Percentiles rank a stretch among this genome's conserved stretches.
Evolutionary conservation across 2,888 invertebrate species (phyloP).

Genomic region (Drosophila borealis): DNA sequence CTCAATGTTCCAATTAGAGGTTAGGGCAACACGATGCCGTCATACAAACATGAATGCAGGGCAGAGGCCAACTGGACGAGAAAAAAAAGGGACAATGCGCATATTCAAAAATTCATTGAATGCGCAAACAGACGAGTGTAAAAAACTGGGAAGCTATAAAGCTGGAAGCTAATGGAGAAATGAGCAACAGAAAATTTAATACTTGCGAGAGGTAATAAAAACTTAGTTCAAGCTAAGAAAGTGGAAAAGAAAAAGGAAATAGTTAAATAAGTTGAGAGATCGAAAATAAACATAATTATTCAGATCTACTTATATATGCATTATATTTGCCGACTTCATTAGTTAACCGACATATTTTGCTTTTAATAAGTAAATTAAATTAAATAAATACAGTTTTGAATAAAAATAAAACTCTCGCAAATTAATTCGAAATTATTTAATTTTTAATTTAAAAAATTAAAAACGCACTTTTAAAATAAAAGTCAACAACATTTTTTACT

Average conservation of each 20-base stretch:
- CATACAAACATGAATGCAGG: background rate
- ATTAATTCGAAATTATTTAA: no score
- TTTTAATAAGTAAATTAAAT: no score
- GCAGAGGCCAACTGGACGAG: conserved; percentile 8
- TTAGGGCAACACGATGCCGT: conserved; percentile 41
- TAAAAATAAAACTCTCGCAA: no score
- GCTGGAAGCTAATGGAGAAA: conserved; percentile 37
- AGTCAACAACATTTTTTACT: no score
- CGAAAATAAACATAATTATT: no score
- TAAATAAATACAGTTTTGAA: no score
- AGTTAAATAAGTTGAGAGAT: background rate
- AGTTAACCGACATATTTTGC: no score
- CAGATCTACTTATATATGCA: no score
- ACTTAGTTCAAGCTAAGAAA: background rate
- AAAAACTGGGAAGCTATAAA: conserved; percentile 16
- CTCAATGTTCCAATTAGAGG: conserved; percentile 63
- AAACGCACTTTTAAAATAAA: no score
- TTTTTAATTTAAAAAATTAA: no score
- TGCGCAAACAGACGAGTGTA: conserved; percentile 26
- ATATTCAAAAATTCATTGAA: conserved; percentile 61
- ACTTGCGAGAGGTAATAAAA: background rate
- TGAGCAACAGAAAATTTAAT: conserved; percentile 1
- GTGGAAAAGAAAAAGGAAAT: background rate
- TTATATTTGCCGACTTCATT: no score
- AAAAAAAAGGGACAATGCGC: conserved; percentile 52